These are phyloP conservation scores for Panurus biarmicus DNA, from an alignment of 2,113 vertebrate genomes.

Conservation along the genomic window DNA sequence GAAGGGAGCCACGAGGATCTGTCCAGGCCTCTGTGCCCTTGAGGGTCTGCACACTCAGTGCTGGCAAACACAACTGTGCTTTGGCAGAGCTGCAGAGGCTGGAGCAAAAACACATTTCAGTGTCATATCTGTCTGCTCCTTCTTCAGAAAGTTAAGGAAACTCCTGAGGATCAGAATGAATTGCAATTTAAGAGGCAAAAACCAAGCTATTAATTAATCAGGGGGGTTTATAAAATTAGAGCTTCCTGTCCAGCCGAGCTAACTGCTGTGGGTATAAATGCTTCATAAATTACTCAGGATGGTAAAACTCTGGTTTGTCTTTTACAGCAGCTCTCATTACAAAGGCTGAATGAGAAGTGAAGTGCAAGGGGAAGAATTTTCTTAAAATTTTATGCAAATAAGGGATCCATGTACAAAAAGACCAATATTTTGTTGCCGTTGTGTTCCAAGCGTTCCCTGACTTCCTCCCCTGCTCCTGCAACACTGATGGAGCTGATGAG, in stretches of 20 bases:
- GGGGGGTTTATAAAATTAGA: not conserved
- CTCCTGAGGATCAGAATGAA: not conserved
- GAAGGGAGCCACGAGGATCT: not conserved
- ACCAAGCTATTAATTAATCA: not conserved
- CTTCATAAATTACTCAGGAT: constrained; percentile 36
- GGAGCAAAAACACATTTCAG: not conserved
- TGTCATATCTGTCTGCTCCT: fast-evolving
- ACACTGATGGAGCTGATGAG: not conserved
- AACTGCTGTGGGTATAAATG: constrained; percentile 26
- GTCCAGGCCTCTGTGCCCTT: not conserved
- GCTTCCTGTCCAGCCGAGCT: constrained; percentile 11
- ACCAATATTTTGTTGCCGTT: not conserved
- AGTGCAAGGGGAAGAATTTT: not conserved
- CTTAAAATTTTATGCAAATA: not conserved
- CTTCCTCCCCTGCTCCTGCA: not conserved
- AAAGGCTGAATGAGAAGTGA: not conserved
- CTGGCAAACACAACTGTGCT: not conserved
- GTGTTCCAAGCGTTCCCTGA: not conserved
- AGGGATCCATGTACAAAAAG: not conserved
- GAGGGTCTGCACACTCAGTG: fast-evolving
- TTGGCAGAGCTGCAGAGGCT: not conserved
- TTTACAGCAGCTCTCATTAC: not conserved
- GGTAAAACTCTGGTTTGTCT: constrained; percentile 26
- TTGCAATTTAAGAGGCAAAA: not conserved
- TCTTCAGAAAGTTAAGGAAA: not conserved